Evolutionary conservation across 2,888 invertebrate species (phyloP).

Genomic region (Camponotus fellah): DNA sequence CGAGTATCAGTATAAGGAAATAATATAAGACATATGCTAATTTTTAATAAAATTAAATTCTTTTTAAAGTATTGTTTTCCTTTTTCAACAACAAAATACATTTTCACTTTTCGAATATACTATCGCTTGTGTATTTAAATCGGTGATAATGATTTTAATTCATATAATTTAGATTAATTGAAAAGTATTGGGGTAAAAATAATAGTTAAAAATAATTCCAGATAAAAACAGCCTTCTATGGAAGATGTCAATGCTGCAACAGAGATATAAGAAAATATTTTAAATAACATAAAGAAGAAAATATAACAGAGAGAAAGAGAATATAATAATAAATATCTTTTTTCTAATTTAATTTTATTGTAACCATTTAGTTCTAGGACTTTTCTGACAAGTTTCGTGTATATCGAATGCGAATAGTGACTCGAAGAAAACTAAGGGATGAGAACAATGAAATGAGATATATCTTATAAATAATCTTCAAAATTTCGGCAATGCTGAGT

Average conservation of each 20-base stretch:
- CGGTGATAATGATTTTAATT: not conserved
- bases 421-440: not conserved
- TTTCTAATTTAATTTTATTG: slow-evolving; percentile 36
- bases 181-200: not conserved
- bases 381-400: slow-evolving; percentile 22
- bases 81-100: not conserved
- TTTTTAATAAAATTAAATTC: not conserved
- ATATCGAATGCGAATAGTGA: slow-evolving; percentile 25
- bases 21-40: not conserved
- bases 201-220: not conserved
- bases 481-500: slow-evolving; percentile 32
- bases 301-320: not conserved
- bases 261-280: not conserved
- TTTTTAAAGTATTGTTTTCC: not conserved
- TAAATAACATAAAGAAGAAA: slow-evolving; percentile 10
- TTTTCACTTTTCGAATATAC: not conserved
- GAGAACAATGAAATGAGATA: slow-evolving; percentile 10
- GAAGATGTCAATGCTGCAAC: not conserved
- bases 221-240: not conserved
- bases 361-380: slow-evolving; percentile 1
- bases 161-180: not conserved
- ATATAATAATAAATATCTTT: not conserved
- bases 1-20: not conserved
- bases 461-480: slow-evolving; percentile 15
- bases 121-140: not conserved